phyloP scores from a whole-genome alignment of 2,113 vertebrate genomes.

The Cervus canadensis region DNA sequence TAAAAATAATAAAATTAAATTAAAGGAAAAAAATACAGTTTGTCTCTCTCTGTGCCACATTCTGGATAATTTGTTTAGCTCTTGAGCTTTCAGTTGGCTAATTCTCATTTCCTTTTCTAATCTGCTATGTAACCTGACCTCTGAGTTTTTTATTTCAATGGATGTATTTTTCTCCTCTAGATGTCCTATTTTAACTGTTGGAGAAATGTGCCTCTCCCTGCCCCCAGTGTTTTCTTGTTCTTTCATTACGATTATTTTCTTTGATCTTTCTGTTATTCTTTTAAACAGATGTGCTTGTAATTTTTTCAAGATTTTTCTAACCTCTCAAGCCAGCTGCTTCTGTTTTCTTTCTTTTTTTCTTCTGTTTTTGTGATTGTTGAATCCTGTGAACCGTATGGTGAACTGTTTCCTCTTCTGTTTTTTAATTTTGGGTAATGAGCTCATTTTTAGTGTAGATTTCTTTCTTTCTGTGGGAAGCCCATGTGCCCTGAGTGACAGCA shows the following conservation, averaged over 20 bases:
- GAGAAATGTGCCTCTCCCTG: neutral
- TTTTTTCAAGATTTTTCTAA: neutral
- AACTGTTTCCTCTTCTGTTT: neutral
- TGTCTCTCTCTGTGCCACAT: neutral
- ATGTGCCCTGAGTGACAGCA: neutral
- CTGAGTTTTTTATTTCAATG: neutral
- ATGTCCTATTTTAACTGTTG: neutral
- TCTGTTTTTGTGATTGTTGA: neutral
- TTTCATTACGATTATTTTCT: neutral
- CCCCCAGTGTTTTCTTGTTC: neutral
- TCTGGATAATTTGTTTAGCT: neutral
- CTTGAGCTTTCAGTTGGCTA: neutral
- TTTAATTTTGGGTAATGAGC: neutral
- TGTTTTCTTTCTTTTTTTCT: neutral
- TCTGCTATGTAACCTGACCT: neutral
- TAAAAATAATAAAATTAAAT: neutral
- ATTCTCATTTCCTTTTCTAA: neutral
- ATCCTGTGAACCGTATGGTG: neutral
- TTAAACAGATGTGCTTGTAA: neutral
- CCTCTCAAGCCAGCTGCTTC: neutral
- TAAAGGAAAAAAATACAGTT: neutral
- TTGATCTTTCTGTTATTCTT: neutral
- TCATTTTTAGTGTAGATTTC: neutral
- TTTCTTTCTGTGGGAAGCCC: neutral
- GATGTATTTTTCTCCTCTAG: neutral